Conservation (phyloP, 1,140 invertebrate genomes). For the Diorhabda sublineata region DNA sequence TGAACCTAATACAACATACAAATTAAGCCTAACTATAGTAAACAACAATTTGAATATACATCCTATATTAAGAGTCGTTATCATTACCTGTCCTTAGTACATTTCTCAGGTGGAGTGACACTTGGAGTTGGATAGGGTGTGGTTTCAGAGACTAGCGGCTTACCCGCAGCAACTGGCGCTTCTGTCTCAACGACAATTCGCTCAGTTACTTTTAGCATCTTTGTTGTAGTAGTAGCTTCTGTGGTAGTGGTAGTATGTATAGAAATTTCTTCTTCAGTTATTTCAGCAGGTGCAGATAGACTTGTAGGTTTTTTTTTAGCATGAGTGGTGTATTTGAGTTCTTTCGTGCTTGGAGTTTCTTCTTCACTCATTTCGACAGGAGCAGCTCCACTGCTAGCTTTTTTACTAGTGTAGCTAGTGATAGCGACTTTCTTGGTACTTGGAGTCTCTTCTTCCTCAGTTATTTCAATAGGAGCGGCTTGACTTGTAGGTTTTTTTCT, state of each 20-base stretch:
- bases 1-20: slow-evolving; percentile 40
- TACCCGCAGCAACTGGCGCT: background rate
- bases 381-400: slow-evolving; percentile 44
- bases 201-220: background rate
- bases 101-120: slow-evolving; percentile 40
- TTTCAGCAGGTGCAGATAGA: slow-evolving; percentile 21
- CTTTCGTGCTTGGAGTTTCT: slow-evolving; percentile 36
- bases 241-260: background rate
- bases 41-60: too few species aligned
- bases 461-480: background rate
- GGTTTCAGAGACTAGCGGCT: background rate
- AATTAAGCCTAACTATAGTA: too few species aligned
- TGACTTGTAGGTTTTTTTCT: background rate
- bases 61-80: too few species aligned
- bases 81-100: slow-evolving; percentile 42
- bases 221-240: background rate
- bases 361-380: slow-evolving; percentile 66
- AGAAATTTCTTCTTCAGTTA: slow-evolving; percentile 44
- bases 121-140: slow-evolving; percentile 34
- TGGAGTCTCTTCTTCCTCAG: background rate
- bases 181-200: background rate
- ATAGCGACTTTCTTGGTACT: background rate
- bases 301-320: slow-evolving; percentile 34
- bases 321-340: slow-evolving; percentile 41
- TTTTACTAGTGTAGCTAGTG: background rate